Conservation (phyloP, 2,888 invertebrate genomes). For the Eupithecia insigniata region DNA sequence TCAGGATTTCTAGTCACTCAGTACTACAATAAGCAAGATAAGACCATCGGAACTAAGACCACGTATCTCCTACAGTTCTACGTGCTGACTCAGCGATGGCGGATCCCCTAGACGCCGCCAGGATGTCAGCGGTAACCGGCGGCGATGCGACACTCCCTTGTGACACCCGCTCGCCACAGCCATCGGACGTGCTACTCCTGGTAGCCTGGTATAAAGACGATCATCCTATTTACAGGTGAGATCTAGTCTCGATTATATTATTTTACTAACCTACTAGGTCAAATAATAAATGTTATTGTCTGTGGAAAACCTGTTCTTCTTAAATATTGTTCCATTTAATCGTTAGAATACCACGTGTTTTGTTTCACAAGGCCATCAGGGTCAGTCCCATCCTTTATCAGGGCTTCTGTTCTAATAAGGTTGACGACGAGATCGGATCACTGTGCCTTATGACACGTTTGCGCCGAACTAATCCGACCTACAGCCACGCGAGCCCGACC, state of each 20-base stretch:
- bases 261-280: background rate
- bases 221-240: constrained; percentile 93
- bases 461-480: constrained; percentile 32
- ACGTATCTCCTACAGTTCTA: constrained; percentile 60
- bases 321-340: background rate
- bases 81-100: constrained; percentile 63
- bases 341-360: background rate
- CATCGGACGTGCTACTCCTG: constrained; percentile 91
- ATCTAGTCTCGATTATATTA: background rate
- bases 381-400: background rate
- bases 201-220: constrained; percentile 97
- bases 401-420: constrained; percentile 4
- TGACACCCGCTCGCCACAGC: constrained; percentile 90
- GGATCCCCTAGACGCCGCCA: constrained; percentile 84
- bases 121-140: constrained; percentile 89
- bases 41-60: background rate
- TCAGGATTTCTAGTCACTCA: background rate
- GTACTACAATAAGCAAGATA: background rate
- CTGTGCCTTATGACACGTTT: constrained; percentile 28
- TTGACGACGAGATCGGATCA: constrained; percentile 22
- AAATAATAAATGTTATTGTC: no score
- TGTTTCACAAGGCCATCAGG: background rate
- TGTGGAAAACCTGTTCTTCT: no score
- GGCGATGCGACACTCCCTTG: constrained; percentile 93
- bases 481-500: constrained; percentile 26